Percentiles rank a stretch among this genome's conserved stretches.
These are phyloP conservation scores for Lasioglossum malachurum DNA, from an alignment of 2,888 invertebrate species.

Conservation along the genomic window DNA sequence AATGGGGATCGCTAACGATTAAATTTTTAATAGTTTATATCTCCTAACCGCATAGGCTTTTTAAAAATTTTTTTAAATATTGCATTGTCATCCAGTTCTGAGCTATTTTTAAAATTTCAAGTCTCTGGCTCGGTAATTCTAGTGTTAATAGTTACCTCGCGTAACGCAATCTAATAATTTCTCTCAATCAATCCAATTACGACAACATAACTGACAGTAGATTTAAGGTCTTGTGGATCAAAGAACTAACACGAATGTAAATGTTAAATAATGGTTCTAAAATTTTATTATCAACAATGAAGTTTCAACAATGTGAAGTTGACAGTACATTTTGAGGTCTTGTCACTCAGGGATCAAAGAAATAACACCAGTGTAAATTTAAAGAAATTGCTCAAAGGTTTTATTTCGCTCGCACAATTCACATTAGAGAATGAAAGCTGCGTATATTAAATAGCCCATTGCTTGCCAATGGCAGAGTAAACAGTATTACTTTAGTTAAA, in stretches of 20 bases:
- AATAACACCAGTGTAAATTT: neutral
- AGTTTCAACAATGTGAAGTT: neutral
- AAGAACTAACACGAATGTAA: neutral
- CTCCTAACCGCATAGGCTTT: too few species aligned
- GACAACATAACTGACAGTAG: neutral
- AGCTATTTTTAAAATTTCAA: too few species aligned
- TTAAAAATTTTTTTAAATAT: too few species aligned
- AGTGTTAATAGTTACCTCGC: too few species aligned
- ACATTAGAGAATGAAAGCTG: neutral
- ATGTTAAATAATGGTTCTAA: neutral
- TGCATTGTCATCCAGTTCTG: too few species aligned
- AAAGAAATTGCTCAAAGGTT: neutral
- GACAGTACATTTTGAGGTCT: neutral
- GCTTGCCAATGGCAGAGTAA: neutral
- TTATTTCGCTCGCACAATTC: too few species aligned
- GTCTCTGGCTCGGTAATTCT: too few species aligned
- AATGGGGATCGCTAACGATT: too few species aligned
- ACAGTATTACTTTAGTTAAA: neutral
- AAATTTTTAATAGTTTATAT: too few species aligned
- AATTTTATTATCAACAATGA: neutral
- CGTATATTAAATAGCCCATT: neutral
- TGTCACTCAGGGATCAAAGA: neutral
- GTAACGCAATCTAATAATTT: too few species aligned
- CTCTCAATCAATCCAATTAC: too few species aligned
- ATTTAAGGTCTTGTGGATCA: neutral